phyloP scores from a whole-genome alignment of 2,113 vertebrate genomes.

The Mionectes macconnelli region DNA sequence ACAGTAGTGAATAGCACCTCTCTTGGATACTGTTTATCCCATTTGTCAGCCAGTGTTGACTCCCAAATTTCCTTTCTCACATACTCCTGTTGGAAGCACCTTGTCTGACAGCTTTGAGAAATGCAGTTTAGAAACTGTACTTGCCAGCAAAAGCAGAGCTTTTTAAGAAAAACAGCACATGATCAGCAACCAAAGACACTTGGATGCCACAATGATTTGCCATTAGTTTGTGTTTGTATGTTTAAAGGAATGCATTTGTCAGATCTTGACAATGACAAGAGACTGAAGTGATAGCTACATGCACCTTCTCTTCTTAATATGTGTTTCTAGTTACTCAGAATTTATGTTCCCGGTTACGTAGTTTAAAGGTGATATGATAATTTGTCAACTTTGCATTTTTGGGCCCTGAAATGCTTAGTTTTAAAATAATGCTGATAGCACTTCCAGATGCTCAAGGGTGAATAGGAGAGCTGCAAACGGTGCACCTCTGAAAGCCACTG shows the following conservation, averaged over 20 bases:
- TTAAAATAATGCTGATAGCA: constrained; percentile 8
- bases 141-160: neutral
- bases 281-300: neutral
- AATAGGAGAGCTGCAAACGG: neutral
- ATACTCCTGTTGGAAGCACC: neutral
- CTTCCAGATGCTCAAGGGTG: neutral
- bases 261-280: neutral
- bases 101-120: neutral
- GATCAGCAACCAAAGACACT: neutral
- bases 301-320: neutral
- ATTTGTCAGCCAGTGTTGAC: neutral
- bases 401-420: neutral
- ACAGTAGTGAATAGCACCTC: neutral
- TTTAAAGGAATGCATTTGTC: neutral
- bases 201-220: neutral
- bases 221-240: neutral
- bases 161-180: neutral
- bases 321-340: neutral
- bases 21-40: neutral
- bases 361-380: neutral
- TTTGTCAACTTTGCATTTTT: neutral
- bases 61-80: neutral
- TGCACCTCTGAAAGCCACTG: constrained; percentile 12
- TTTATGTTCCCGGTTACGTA: neutral
- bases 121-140: neutral